Percentiles rank a stretch among this genome's conserved stretches.
Evolutionary conservation across 2,888 invertebrate genomes (phyloP).

Genomic region (Arenicola marina): DNA sequence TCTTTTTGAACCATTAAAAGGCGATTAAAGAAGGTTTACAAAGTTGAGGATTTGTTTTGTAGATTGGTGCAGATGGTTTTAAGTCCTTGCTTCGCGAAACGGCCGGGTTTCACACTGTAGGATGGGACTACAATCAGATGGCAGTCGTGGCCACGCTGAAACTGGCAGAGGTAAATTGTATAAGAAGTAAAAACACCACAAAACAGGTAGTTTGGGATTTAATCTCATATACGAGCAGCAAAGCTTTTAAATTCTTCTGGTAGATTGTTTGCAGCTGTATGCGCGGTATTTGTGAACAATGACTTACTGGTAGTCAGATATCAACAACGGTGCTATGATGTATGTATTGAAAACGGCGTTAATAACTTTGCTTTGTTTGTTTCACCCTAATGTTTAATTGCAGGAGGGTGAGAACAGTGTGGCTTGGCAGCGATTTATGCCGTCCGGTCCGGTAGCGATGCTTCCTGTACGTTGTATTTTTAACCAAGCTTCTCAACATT

Average conservation of each 20-base stretch:
- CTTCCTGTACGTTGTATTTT: conserved; percentile 69
- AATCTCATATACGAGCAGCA: neutral
- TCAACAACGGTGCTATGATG: too few species aligned
- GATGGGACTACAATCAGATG: conserved; percentile 85
- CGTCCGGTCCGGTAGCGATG: conserved; percentile 88
- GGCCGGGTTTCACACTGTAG: conserved; percentile 73
- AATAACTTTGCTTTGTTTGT: too few species aligned
- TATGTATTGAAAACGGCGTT: too few species aligned
- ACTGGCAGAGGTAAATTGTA: conserved; percentile 70
- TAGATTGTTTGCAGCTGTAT: too few species aligned
- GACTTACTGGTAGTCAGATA: too few species aligned
- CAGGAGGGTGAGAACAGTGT: conserved; percentile 78
- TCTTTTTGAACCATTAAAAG: too few species aligned
- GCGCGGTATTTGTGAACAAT: too few species aligned
- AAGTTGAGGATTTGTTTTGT: conserved; percentile 11
- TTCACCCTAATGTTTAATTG: conserved; percentile 13
- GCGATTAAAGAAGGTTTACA: too few species aligned
- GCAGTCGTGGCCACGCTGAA: conserved; percentile 90
- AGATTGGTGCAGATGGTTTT: conserved; percentile 94
- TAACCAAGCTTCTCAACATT: neutral
- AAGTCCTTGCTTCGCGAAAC: conserved; percentile 79
- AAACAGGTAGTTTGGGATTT: neutral
- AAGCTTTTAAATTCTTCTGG: too few species aligned
- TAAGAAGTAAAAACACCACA: neutral
- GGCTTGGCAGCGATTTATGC: conserved; percentile 96